phyloP scores from a whole-genome alignment of 2,113 vertebrate genomes.

The Hemicordylus capensis region DNA sequence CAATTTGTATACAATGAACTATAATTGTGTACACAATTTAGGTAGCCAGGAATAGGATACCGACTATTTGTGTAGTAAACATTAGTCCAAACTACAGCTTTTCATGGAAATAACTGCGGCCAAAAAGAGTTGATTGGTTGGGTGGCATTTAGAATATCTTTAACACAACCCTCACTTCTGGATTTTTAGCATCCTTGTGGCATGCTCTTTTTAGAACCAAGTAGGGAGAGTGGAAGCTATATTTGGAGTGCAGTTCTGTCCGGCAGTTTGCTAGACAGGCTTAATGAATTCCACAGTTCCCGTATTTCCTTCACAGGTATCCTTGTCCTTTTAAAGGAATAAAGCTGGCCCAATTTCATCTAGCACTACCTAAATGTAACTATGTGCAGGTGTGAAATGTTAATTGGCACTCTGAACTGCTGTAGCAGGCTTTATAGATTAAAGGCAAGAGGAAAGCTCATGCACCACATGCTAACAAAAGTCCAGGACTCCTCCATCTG shows the following conservation, averaged over 20 bases:
- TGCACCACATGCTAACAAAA: neutral
- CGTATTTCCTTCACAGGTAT: neutral
- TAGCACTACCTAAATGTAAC: neutral
- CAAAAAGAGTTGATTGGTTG: neutral
- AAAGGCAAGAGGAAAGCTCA: neutral
- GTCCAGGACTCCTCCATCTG: neutral
- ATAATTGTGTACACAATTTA: slow-evolving; percentile 36
- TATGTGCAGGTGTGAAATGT: neutral
- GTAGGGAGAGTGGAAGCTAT: neutral
- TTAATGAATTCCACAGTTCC: neutral
- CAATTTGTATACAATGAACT: slow-evolving; percentile 41
- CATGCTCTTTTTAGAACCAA: neutral
- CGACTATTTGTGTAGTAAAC: slow-evolving; percentile 31
- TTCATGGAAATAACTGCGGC: slow-evolving; percentile 8
- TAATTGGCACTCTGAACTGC: neutral
- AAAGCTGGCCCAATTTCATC: neutral
- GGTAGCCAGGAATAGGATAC: slow-evolving; percentile 32
- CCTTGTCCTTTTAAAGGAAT: neutral
- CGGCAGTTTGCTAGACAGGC: neutral
- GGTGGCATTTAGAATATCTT: slow-evolving; percentile 5
- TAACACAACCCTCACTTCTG: neutral
- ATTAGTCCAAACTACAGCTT: slow-evolving; percentile 32
- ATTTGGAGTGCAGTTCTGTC: neutral
- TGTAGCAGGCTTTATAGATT: neutral
- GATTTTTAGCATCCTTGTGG: neutral